A percentile compares a stretch with the other conserved stretches of the same genome.
Evolutionary conservation across 2,888 invertebrate species (phyloP).

Genomic region (Cataglyphis cursor): DNA sequence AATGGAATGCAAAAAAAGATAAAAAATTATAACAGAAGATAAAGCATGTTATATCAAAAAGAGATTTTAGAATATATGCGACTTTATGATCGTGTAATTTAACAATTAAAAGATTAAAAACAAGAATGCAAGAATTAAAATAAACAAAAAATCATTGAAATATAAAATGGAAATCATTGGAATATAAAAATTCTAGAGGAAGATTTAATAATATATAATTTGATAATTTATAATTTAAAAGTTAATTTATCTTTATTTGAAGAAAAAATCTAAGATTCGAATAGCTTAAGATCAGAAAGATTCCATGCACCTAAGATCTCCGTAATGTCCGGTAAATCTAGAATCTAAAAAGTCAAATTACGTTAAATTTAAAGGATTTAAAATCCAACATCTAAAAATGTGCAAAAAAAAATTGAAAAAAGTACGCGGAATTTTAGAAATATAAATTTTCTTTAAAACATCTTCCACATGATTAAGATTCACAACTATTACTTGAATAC

Average conservation of each 20-base stretch:
- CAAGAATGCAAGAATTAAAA: background rate
- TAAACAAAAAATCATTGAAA: background rate
- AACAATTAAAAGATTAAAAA: background rate
- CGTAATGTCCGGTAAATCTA: background rate
- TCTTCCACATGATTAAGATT: background rate
- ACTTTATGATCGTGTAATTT: background rate
- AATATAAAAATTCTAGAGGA: background rate
- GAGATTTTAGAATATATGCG: background rate
- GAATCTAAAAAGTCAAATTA: background rate
- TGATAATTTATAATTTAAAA: background rate
- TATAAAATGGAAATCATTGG: background rate
- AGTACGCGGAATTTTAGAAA: background rate
- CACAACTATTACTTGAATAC: background rate
- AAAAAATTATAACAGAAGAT: background rate
- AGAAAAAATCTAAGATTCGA: background rate
- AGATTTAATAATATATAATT: background rate
- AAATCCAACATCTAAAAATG: background rate
- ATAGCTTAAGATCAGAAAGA: constrained; percentile 3
- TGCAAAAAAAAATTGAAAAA: background rate
- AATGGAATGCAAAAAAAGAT: background rate
- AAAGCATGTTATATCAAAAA: background rate
- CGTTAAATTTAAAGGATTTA: background rate
- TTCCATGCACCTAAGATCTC: constrained; percentile 19
- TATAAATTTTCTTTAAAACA: background rate
- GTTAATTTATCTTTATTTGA: background rate